These are phyloP conservation scores for Drosophila subsilvestris DNA, from an alignment of 2,888 invertebrate species.

Conservation along the genomic window DNA sequence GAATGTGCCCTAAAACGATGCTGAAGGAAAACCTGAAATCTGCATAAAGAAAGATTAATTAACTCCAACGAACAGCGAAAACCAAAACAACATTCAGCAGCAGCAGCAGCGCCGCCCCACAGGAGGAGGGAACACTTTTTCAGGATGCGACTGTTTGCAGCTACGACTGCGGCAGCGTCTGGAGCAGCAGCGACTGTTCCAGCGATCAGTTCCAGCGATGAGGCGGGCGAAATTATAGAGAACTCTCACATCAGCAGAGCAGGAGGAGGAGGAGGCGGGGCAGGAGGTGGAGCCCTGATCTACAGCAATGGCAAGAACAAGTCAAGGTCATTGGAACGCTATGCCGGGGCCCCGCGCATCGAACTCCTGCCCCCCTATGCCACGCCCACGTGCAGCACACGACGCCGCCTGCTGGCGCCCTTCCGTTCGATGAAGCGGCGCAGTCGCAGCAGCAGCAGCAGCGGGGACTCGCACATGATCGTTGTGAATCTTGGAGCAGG, in stretches of 20 bases:
- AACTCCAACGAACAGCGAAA: slow-evolving; percentile 38
- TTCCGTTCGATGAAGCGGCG: slow-evolving; percentile 81
- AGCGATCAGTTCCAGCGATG: slow-evolving; percentile 58
- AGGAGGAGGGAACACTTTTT: slow-evolving; percentile 1
- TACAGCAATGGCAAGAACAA: slow-evolving; percentile 61
- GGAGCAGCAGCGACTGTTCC: neutral
- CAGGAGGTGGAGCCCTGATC: slow-evolving; percentile 42
- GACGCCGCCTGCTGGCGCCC: slow-evolving; percentile 77
- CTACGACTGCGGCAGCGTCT: neutral
- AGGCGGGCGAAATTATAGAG: slow-evolving; percentile 68
- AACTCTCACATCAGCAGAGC: slow-evolving; percentile 49
- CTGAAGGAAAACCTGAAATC: slow-evolving; percentile 71
- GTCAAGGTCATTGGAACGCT: slow-evolving; percentile 82
- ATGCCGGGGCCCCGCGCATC: slow-evolving; percentile 76
- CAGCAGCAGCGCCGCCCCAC: slow-evolving; percentile 10
- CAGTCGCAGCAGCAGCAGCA: slow-evolving; percentile 82
- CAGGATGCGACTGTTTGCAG: slow-evolving; percentile 61
- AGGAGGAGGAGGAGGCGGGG: slow-evolving; percentile 3
- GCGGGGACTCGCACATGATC: slow-evolving; percentile 72
- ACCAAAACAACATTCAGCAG: slow-evolving; percentile 10
- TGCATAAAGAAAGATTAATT: slow-evolving; percentile 77
- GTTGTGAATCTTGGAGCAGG: slow-evolving; percentile 57
- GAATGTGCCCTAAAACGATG: slow-evolving; percentile 80
- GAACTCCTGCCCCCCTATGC: slow-evolving; percentile 58
- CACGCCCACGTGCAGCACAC: slow-evolving; percentile 74